These are phyloP conservation scores for Laothoe populi DNA, from an alignment of 2,888 invertebrate species.

Conservation along the genomic window DNA sequence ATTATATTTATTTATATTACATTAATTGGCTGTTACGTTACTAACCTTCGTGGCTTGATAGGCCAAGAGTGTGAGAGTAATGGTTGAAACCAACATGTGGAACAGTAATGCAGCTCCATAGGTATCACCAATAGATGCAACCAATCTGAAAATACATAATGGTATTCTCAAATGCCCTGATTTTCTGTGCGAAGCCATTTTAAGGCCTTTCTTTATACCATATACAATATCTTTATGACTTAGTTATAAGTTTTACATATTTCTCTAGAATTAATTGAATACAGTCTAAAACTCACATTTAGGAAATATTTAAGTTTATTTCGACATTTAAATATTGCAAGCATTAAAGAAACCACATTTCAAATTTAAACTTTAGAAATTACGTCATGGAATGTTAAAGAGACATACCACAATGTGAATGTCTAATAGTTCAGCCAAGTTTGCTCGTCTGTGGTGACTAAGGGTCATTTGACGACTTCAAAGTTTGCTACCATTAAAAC, in stretches of 20 bases:
- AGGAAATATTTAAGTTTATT: no score
- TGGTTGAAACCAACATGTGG: slow-evolving; percentile 94
- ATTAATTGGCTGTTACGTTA: neutral
- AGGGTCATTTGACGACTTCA: slow-evolving; percentile 34
- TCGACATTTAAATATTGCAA: no score
- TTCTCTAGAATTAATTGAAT: no score
- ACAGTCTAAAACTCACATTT: no score
- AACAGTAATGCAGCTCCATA: slow-evolving; percentile 93
- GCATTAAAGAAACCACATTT: neutral
- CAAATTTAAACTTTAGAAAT: slow-evolving; percentile 5
- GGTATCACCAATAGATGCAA: slow-evolving; percentile 92
- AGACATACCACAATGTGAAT: slow-evolving; percentile 27
- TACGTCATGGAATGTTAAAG: slow-evolving; percentile 13
- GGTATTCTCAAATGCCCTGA: no score
- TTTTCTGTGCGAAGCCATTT: no score
- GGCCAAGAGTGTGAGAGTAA: slow-evolving; percentile 92
- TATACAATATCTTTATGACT: no score
- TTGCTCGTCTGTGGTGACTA: slow-evolving; percentile 30
- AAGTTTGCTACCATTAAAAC: slow-evolving; percentile 14
- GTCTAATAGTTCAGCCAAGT: slow-evolving; percentile 34
- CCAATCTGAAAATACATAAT: slow-evolving; percentile 85
- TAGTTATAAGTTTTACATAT: no score
- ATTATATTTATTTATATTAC: no score
- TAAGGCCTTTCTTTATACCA: no score
- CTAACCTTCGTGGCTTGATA: slow-evolving; percentile 93